Base-by-base conservation (phyloP, 2,888 invertebrate genomes). In the Pachydiplax longipennis region DNA sequence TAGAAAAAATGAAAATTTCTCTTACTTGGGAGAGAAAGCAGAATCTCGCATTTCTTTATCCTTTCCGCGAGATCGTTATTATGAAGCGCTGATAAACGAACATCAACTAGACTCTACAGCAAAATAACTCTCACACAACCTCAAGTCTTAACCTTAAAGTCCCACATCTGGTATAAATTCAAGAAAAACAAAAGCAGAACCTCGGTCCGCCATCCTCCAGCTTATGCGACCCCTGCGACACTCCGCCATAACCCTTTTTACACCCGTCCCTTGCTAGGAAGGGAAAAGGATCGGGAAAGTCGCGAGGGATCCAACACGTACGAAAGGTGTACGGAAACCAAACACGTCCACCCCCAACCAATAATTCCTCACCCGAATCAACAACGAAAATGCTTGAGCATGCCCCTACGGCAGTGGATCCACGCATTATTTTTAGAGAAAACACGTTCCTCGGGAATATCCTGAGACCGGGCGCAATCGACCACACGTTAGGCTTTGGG, bases 371-470 rank as follows among this genome's bases (percentile, higher is more conserved):
- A 22, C 73, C 25, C 73, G 25, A 73, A 73, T 25, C 73, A 31
- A 73, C 73, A 73, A n/a, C 31, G 25, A 65, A 8, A 22, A n/a
- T 12, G 73, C 31, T 31, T 73, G 13, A 65, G 73, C 13, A 73
- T 31, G 25, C 25, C 25, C 65, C 2, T n/a, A n/a, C n/a, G 65
- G 65, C n/a, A 73, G 87, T 58, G 15, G 87, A 53, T 22, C 87
- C 37, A n/a, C 61, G 87, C 58, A 87, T 83, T 61, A 87, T 40
- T 53, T 87, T 87, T 35, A 22, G 40, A 87, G 40, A 87, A 87
- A 87, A 40, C 31, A 87, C 37, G 61, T 22, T 87, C 83, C 31
- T 18, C 37, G 61, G 18, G 22, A n/a, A 35, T 10, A 35, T n/a
- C 35, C 61, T 18, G 61, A 35, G 61, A 37, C 87, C 58, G 58